Conservation (phyloP, 2,113 vertebrate genomes). For the Phrynocephalus versicolor region DNA sequence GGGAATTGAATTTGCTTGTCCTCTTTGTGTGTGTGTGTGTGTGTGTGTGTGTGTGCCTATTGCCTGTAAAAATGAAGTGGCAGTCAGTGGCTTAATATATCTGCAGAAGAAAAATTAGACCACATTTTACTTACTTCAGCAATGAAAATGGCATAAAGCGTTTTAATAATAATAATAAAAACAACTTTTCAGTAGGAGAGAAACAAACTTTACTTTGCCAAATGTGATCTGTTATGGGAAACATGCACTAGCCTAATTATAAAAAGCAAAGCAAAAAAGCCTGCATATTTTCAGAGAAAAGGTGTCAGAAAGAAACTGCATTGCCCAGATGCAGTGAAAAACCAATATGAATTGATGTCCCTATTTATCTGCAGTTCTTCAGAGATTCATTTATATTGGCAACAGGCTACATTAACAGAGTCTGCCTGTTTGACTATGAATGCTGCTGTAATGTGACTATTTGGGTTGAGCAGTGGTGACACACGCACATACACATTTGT, state of each 20-base stretch:
- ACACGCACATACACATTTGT: slow-evolving; percentile 59
- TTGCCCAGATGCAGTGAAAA: slow-evolving; percentile 26
- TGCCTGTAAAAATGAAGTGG: slow-evolving; percentile 10
- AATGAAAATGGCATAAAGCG: slow-evolving; percentile 3
- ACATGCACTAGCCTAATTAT: slow-evolving; percentile 26
- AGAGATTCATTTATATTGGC: slow-evolving; percentile 61
- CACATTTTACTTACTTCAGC: neutral
- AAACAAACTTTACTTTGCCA: neutral
- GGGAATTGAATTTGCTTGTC: neutral
- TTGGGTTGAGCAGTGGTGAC: slow-evolving; percentile 54
- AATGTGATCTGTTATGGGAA: neutral
- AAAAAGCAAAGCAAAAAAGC: slow-evolving; percentile 46
- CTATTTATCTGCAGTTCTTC: slow-evolving; percentile 50
- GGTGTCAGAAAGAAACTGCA: slow-evolving; percentile 47
- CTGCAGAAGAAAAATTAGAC: neutral
- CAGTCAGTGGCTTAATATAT: slow-evolving; percentile 5
- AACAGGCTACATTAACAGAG: slow-evolving; percentile 46
- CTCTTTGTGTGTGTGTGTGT: neutral
- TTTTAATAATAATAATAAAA: neutral
- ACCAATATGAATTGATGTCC: slow-evolving; percentile 47
- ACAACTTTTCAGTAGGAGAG: accelerated
- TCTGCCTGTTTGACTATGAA: slow-evolving; percentile 51
- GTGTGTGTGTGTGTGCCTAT: neutral
- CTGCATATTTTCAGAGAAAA: slow-evolving; percentile 41
- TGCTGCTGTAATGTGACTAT: slow-evolving; percentile 41